phyloP scores from a whole-genome alignment of 1,140 invertebrate genomes.

The Oncopeltus fasciatus region DNA sequence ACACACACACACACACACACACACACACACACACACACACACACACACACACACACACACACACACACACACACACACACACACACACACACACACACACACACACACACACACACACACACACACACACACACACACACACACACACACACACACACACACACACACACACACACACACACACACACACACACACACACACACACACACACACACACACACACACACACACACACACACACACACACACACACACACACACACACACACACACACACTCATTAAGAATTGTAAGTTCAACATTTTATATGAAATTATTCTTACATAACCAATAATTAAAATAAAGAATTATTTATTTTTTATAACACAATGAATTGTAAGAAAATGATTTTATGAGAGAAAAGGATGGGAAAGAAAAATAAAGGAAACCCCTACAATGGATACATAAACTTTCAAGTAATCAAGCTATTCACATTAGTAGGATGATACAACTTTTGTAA shows the following conservation, averaged over 20 bases:
- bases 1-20: neutral
- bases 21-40: neutral
- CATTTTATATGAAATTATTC: no score
- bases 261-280: conserved; percentile 4
- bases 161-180: conserved; percentile 6
- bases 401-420: no score
- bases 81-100: neutral
- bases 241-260: conserved; percentile 6
- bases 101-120: neutral
- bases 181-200: conserved; percentile 6
- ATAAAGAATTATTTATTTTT: no score
- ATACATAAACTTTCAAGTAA: no score
- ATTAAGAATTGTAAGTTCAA: no score
- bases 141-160: conserved; percentile 6
- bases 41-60: neutral
- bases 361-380: no score
- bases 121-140: conserved; percentile 1
- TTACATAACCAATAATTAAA: no score
- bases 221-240: conserved; percentile 6
- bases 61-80: neutral
- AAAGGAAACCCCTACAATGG: no score
- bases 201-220: conserved; percentile 6
- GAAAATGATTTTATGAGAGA: no score
- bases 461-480: no score
- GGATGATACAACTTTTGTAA: no score